Evolutionary conservation across 2,888 invertebrate species (phyloP).

Genomic region (Drosophila rellima): DNA sequence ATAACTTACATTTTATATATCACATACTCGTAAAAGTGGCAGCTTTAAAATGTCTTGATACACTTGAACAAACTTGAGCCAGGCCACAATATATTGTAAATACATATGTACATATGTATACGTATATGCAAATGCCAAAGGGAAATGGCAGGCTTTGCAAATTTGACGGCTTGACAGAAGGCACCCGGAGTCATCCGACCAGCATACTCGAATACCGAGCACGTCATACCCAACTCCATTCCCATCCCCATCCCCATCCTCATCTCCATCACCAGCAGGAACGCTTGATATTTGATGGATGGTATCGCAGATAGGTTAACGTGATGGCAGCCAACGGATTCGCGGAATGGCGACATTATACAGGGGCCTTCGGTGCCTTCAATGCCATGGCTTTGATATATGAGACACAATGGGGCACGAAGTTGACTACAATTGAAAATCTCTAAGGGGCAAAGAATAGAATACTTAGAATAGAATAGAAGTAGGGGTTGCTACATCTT

Average conservation of each 20-base stretch:
- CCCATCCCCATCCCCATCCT: slow-evolving; percentile 6
- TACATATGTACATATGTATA: neutral
- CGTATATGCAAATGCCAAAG: slow-evolving; percentile 7
- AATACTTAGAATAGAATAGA: neutral
- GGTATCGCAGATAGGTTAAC: slow-evolving; percentile 74
- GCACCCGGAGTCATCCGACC: slow-evolving; percentile 39
- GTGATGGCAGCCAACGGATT: slow-evolving; percentile 62
- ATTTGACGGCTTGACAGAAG: slow-evolving; percentile 61
- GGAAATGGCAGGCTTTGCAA: slow-evolving; percentile 39
- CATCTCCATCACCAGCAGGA: slow-evolving; percentile 36
- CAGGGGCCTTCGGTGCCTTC: slow-evolving; percentile 29
- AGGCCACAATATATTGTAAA: slow-evolving; percentile 2
- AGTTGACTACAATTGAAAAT: slow-evolving; percentile 42
- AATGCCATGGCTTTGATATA: slow-evolving; percentile 60
- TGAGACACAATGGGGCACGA: slow-evolving; percentile 23
- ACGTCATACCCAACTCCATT: neutral
- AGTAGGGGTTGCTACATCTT: neutral
- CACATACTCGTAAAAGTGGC: slow-evolving; percentile 19
- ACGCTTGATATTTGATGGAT: slow-evolving; percentile 78
- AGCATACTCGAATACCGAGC: slow-evolving; percentile 12
- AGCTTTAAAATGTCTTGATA: slow-evolving; percentile 58
- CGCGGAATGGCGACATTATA: slow-evolving; percentile 55
- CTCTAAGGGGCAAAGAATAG: slow-evolving; percentile 10
- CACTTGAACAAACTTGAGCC: slow-evolving; percentile 24
- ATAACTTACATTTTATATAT: slow-evolving; percentile 66